phyloP scores from a whole-genome alignment of 2,888 invertebrate genomes.

The Acrocyrtus sp. region DNA sequence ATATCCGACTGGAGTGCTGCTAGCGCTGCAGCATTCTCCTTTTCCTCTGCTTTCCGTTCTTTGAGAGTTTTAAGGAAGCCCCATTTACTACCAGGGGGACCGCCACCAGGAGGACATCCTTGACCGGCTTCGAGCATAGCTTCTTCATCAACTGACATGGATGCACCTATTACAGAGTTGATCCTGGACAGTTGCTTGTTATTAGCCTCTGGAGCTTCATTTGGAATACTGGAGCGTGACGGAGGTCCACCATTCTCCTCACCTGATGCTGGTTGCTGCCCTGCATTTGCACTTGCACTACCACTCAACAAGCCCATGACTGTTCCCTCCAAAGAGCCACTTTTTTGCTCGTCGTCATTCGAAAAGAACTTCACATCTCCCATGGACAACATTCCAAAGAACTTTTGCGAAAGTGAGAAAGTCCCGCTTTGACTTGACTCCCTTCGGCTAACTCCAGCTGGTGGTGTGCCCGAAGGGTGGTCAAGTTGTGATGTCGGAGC shows the following conservation, averaged over 20 bases:
- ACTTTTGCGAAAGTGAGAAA: constrained; percentile 60
- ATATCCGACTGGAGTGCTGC: constrained; percentile 60
- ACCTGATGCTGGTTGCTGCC: constrained; percentile 16
- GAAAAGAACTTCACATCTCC: constrained; percentile 62
- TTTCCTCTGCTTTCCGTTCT: constrained; percentile 89
- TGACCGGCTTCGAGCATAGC: constrained; percentile 64
- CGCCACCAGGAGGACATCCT: constrained; percentile 67
- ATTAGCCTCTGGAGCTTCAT: constrained; percentile 52
- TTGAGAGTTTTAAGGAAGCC: constrained; percentile 88
- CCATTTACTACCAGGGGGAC: constrained; percentile 82
- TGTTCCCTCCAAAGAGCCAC: constrained; percentile 67
- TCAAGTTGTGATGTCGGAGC: constrained; percentile 20
- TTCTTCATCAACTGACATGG: constrained; percentile 62
- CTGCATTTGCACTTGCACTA: constrained; percentile 63
- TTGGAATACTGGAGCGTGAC: constrained; percentile 42
- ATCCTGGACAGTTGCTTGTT: constrained; percentile 52
- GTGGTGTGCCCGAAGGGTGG: constrained; percentile 53
- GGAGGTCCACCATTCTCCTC: constrained; percentile 28
- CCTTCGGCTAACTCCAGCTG: constrained; percentile 54
- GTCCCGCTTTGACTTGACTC: constrained; percentile 62
- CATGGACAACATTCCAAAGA: constrained; percentile 63
- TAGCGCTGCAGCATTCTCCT: constrained; percentile 61
- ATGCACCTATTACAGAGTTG: constrained; percentile 28
- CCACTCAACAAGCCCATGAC: constrained; percentile 58
- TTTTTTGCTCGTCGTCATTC: constrained; percentile 55